Conservation (phyloP, 2,888 invertebrate genomes). For the Xiphydria camelus region DNA sequence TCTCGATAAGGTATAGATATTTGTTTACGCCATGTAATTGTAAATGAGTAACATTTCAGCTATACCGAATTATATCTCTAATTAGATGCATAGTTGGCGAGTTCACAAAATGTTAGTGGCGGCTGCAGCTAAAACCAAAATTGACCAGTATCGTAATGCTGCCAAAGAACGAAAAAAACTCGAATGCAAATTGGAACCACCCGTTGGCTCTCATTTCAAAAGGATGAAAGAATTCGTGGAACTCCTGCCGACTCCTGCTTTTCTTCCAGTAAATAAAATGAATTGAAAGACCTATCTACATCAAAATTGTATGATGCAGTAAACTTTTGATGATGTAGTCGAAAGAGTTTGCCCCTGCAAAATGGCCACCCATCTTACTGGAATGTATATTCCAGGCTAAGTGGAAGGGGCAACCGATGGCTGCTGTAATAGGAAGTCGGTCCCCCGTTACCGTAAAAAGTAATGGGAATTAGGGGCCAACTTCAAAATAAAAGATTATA, state of each 20-base stretch:
- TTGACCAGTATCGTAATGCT: constrained; percentile 16
- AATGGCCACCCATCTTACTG: neutral
- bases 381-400: neutral
- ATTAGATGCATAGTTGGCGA: constrained; percentile 25
- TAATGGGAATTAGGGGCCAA: no score
- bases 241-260: constrained; percentile 30
- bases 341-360: neutral
- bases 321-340: neutral
- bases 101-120: constrained; percentile 27
- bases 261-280: constrained; percentile 36
- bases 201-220: constrained; percentile 26
- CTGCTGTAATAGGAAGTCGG: no score
- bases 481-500: no score
- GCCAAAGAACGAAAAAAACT: constrained; percentile 16
- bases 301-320: neutral
- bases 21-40: neutral
- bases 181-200: constrained; percentile 25
- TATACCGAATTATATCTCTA: no score
- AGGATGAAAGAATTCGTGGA: constrained; percentile 40
- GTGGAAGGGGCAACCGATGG: no score
- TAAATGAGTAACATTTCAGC: constrained; percentile 3
- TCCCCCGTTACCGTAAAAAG: no score
- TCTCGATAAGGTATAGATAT: constrained; percentile 26
- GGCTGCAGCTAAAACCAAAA: constrained; percentile 23
- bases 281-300: neutral